These are phyloP conservation scores for Junonia oenone DNA, from an alignment of 2,888 invertebrate species.

Conservation along the genomic window DNA sequence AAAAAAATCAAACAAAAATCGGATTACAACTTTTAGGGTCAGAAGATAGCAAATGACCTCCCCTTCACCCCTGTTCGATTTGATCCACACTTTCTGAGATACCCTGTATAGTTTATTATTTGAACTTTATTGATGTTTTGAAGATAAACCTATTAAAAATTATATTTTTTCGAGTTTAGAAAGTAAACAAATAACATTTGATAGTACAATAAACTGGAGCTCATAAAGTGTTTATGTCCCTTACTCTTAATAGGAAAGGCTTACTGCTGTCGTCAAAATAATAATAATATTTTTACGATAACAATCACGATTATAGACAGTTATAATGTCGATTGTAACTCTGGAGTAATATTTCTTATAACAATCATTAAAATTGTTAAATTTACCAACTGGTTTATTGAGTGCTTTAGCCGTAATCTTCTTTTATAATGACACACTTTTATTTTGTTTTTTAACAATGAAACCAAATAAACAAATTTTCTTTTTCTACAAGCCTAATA, in stretches of 20 bases:
- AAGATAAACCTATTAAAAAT: neutral
- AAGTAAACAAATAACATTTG: neutral
- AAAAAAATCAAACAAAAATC: too few relatives aligned
- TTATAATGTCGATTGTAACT: slow-evolving; percentile 5
- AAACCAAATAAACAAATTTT: too few relatives aligned
- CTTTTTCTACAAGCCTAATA: too few relatives aligned
- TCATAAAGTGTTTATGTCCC: neutral
- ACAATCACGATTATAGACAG: slow-evolving; percentile 5
- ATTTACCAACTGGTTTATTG: slow-evolving; percentile 6
- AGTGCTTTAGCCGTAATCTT: slow-evolving; percentile 2
- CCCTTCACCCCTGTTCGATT: too few relatives aligned
- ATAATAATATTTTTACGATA: slow-evolving; percentile 9
- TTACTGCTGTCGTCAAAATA: neutral
- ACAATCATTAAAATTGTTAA: neutral
- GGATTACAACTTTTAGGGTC: too few relatives aligned
- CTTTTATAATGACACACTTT: too few relatives aligned
- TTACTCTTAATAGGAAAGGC: neutral
- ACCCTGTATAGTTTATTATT: too few relatives aligned
- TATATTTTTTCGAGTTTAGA: too few relatives aligned
- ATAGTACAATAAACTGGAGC: neutral
- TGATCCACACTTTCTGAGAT: too few relatives aligned
- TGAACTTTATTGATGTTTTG: too few relatives aligned
- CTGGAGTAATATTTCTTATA: slow-evolving; percentile 6
- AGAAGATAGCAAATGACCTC: too few relatives aligned
- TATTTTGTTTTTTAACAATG: too few relatives aligned